Conservation (phyloP, 2,797 vertebrate species). For the Gymnothorax reevesii region DNA sequence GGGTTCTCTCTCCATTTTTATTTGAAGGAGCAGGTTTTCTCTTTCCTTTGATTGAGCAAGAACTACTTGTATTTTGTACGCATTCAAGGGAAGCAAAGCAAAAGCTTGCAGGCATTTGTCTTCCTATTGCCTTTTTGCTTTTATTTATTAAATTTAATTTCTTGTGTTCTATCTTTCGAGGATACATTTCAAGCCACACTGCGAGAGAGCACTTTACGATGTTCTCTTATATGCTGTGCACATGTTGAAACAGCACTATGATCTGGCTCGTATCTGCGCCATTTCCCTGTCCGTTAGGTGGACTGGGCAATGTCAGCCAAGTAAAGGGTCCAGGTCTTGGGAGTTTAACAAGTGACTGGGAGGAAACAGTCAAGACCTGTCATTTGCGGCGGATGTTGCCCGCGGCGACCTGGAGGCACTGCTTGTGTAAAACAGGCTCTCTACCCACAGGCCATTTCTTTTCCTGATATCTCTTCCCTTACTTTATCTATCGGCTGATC, state of each 20-base stretch:
- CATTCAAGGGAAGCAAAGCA: constrained; percentile 17
- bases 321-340: constrained; percentile 61
- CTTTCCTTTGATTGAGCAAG: constrained; percentile 13
- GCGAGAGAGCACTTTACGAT: constrained; percentile 31
- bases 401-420: constrained; percentile 76
- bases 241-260: constrained; percentile 40
- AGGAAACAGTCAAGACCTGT: constrained; percentile 70
- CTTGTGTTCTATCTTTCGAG: not conserved
- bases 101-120: constrained; percentile 28
- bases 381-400: constrained; percentile 77
- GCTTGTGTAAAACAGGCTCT: constrained; percentile 78
- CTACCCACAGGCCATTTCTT: constrained; percentile 70
- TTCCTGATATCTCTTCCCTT: constrained; percentile 52
- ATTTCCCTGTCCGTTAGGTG: constrained; percentile 37
- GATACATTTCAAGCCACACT: constrained; percentile 24
- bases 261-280: constrained; percentile 29
- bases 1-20: constrained; percentile 32
- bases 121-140: constrained; percentile 24
- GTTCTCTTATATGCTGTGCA: constrained; percentile 32
- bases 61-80: not conserved
- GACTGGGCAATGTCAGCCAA: constrained; percentile 44
- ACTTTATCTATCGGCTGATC: constrained; percentile 61
- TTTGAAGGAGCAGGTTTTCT: constrained; percentile 37
- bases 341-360: constrained; percentile 54
- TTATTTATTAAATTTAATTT: constrained; percentile 33